Evolutionary conservation across 2,888 invertebrate genomes (phyloP).

Genomic region (Agonopterix alstromeriana): DNA sequence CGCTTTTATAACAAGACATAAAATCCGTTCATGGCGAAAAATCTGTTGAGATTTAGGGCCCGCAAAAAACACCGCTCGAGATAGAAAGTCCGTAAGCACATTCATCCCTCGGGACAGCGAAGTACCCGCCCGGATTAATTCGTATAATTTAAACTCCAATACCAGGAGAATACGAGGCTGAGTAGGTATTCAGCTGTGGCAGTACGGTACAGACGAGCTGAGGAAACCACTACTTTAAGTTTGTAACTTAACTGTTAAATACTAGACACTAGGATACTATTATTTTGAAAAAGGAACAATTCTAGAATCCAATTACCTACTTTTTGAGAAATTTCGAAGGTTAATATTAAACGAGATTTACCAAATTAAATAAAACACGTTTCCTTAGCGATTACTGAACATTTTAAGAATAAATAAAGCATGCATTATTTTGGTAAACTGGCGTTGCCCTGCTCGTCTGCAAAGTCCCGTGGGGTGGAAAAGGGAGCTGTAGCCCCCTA

Average conservation of each 20-base stretch:
- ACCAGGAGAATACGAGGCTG: slow-evolving; percentile 57
- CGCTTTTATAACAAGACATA: too few species aligned
- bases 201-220: slow-evolving; percentile 1
- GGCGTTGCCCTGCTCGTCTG: slow-evolving; percentile 36
- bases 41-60: slow-evolving; percentile 11
- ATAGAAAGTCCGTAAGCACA: slow-evolving; percentile 31
- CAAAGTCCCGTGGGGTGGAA: slow-evolving; percentile 37
- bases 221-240: too few species aligned
- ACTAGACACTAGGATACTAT: too few species aligned
- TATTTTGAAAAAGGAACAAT: too few species aligned
- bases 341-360: too few species aligned
- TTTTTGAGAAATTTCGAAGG: too few species aligned
- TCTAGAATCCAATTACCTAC: too few species aligned
- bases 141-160: slow-evolving; percentile 63
- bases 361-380: too few species aligned
- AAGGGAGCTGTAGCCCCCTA: slow-evolving; percentile 21
- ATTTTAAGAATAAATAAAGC: too few species aligned
- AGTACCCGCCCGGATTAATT: slow-evolving; percentile 56
- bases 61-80: slow-evolving; percentile 26
- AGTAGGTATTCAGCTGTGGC: slow-evolving; percentile 37
- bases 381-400: too few species aligned
- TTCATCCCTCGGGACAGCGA: slow-evolving; percentile 38
- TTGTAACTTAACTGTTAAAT: too few species aligned
- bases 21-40: slow-evolving; percentile 1
- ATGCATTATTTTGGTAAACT: slow-evolving; percentile 7